Base-by-base conservation (phyloP, 53 echinoderm and acorn worm species). In the Paracentrotus lividus region DNA sequence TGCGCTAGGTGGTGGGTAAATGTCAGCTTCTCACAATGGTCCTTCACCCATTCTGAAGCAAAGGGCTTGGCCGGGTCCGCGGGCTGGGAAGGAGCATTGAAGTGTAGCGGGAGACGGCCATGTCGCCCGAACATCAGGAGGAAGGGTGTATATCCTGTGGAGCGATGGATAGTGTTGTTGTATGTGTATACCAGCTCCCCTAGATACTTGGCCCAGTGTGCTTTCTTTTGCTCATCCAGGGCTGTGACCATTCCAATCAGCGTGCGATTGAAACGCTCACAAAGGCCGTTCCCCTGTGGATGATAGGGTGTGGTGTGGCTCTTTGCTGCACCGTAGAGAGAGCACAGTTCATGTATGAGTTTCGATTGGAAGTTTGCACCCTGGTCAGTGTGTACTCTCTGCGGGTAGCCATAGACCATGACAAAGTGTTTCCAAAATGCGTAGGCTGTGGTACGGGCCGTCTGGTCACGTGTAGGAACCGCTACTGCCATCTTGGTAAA, bases 331-430 rank as follows among this genome's bases (percentile, higher is more conserved):
- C 90, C 94, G 1, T 91, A 27, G 18, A 96, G 51, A 20, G 8
- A 52, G 14, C 84, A 88, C 0, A 96, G 55, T 64, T 95, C 96
- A 1, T 88, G 61, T 8, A 95, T 92, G 2, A 96, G 92, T 42
- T 88, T 93, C 20, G 77, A 31, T 67, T 94, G 90, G 42, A 96
- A 95, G 18, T 95, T 88, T 34, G 87, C 21, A 5, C 94, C 96
- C 53, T 95, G 96, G 44, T 96, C 96, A 2, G 95, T 93, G 27
- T 96, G 96, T 8, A 96, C 49, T 21, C 94, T 43, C 36, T 95
- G 44, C 0, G 93, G 96, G 2, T 95, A n/a, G 2, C 95, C 95
- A 23, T 96, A 95, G 55, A 95, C 95, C 0, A 95, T 85, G 34
- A 96, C 94, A 68, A 90, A 97, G 5, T 58, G 18, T 2, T 96